A percentile compares a stretch with the other conserved stretches of the same genome.
These are phyloP conservation scores for Enteromius afrohamiltoni DNA, from an alignment of 2,797 vertebrate species.

Conservation along the genomic window DNA sequence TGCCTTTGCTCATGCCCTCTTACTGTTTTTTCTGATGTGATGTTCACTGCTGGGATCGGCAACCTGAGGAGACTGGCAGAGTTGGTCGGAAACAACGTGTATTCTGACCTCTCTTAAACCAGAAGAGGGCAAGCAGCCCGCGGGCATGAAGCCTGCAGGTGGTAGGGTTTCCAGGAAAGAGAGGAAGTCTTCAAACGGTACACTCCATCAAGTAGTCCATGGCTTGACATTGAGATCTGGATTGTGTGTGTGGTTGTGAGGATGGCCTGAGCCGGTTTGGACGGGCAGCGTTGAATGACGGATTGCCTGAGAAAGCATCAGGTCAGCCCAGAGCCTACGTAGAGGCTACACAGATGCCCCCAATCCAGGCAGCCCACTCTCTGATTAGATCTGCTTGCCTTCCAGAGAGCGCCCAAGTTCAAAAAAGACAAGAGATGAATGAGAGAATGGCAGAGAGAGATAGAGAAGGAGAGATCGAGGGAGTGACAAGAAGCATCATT, in stretches of 20 bases:
- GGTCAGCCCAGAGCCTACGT: constrained; percentile 67
- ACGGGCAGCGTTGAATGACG: constrained; percentile 70
- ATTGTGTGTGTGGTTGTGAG: constrained; percentile 44
- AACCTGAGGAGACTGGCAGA: constrained; percentile 60
- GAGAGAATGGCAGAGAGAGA: constrained; percentile 62
- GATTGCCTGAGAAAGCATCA: constrained; percentile 72
- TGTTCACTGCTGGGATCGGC: constrained; percentile 47
- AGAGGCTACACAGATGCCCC: constrained; percentile 55
- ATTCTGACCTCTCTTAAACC: constrained; percentile 64
- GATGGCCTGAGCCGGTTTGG: constrained; percentile 59
- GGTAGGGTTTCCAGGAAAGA: constrained; percentile 62
- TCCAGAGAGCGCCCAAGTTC: constrained; percentile 68
- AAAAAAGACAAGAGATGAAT: constrained; percentile 74
- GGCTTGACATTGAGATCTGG: constrained; percentile 56
- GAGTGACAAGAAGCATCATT: constrained; percentile 68
- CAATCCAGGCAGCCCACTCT: constrained; percentile 57
- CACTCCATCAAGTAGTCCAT: constrained; percentile 44
- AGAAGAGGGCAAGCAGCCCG: constrained; percentile 61
- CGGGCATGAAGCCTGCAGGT: constrained; percentile 51
- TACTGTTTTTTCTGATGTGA: constrained; percentile 44
- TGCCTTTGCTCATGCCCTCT: constrained; percentile 49
- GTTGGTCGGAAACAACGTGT: constrained; percentile 59
- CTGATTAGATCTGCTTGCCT: constrained; percentile 71
- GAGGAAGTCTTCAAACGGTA: constrained; percentile 41
- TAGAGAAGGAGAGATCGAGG: constrained; percentile 46